Percentiles rank a stretch among this genome's conserved stretches.
phyloP scores from a whole-genome alignment of 2,888 invertebrate genomes.

The Chloroclystis v-ata region DNA sequence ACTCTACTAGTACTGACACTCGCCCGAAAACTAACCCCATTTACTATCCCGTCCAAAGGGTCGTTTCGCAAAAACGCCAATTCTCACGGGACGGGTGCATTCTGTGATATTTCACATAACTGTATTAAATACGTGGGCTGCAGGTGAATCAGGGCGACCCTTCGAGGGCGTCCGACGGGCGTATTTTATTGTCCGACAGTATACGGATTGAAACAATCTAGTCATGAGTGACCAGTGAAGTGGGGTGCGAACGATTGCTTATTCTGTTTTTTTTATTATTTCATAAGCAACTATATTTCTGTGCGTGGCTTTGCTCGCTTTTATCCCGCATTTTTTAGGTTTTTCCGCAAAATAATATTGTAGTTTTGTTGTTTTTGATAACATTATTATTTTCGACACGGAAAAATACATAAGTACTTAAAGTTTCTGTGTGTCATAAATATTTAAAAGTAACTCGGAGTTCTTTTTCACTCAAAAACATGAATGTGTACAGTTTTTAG shows the following conservation, averaged over 20 bases:
- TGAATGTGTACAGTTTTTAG: too few relatives aligned
- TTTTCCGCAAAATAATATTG: too few relatives aligned
- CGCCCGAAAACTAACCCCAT: background rate
- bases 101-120: constrained; percentile 49
- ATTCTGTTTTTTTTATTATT: background rate
- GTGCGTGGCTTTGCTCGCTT: too few relatives aligned
- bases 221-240: constrained; percentile 3
- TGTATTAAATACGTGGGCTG: constrained; percentile 74
- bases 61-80: constrained; percentile 22
- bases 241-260: background rate
- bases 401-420: too few relatives aligned
- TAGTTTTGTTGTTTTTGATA: too few relatives aligned
- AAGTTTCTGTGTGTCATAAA: too few relatives aligned
- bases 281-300: too few relatives aligned
- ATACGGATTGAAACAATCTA: constrained; percentile 18
- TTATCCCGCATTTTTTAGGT: too few relatives aligned
- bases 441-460: too few relatives aligned
- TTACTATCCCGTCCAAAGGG: constrained; percentile 7
- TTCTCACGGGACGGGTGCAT: constrained; percentile 37
- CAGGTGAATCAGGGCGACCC: constrained; percentile 55
- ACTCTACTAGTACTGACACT: background rate
- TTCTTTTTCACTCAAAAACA: too few relatives aligned
- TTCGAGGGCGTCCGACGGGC: constrained; percentile 22
- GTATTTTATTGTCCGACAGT: constrained; percentile 17
- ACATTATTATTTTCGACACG: too few relatives aligned